phyloP scores from a whole-genome alignment of 2,113 vertebrate genomes.

The Limnothrissa miodon region DNA sequence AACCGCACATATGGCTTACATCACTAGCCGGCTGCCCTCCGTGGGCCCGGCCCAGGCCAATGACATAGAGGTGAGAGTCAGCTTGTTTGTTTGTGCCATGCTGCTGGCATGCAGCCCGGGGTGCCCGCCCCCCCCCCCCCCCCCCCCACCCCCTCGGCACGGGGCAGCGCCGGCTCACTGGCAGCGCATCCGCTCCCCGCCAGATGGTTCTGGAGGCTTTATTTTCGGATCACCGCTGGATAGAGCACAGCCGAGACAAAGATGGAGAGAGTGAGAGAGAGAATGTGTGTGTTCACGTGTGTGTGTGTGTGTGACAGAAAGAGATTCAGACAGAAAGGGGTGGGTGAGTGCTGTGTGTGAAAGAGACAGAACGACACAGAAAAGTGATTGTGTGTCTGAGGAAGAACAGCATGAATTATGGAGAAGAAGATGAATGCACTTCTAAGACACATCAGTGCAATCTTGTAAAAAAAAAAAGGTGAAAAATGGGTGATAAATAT shows the following conservation, averaged over 20 bases:
- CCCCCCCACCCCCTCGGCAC: slow-evolving; percentile 32
- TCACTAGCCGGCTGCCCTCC: background rate
- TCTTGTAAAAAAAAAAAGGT: background rate
- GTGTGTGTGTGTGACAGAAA: background rate
- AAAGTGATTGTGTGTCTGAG: background rate
- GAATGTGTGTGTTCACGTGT: background rate
- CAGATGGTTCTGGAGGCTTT: slow-evolving; percentile 48
- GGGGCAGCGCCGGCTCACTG: slow-evolving; percentile 37
- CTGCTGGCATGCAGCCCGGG: background rate
- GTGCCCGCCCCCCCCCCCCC: slow-evolving; percentile 27
- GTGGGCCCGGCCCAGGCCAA: slow-evolving; percentile 18
- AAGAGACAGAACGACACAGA: background rate
- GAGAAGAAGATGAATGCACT: background rate
- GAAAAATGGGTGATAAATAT: background rate
- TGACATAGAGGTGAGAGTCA: slow-evolving; percentile 38
- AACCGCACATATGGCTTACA: background rate
- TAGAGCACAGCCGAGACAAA: background rate
- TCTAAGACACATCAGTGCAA: background rate
- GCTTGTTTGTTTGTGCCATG: slow-evolving; percentile 27
- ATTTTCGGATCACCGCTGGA: slow-evolving; percentile 27
- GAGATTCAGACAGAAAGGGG: slow-evolving; percentile 27
- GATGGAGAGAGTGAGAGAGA: background rate
- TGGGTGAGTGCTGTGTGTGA: background rate
- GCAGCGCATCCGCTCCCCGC: slow-evolving; percentile 36
- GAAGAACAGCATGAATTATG: background rate